A percentile compares a stretch with the other conserved stretches of the same genome.
Evolutionary conservation across 2,888 invertebrate genomes (phyloP).

Genomic region (Drosophila acutilabella): DNA sequence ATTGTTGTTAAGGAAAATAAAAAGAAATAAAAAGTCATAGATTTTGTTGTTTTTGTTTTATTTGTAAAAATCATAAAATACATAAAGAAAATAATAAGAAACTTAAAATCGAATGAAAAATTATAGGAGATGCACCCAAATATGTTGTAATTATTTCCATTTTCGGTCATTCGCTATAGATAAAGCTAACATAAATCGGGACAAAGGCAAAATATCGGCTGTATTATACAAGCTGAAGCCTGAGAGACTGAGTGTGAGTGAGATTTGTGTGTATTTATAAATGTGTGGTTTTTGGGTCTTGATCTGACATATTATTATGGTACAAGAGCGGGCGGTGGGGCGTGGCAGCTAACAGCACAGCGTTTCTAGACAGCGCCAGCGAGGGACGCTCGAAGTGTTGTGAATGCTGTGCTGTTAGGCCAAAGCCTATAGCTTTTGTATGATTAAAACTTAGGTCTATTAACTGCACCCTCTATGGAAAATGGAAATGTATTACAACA

Average conservation of each 20-base stretch:
- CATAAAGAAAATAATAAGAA: constrained; percentile 68
- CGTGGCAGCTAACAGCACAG: constrained; percentile 47
- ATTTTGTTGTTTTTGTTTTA: constrained; percentile 18
- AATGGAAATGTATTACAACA: constrained; percentile 85
- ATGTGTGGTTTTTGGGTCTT: constrained; percentile 45
- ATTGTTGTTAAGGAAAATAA: constrained; percentile 26
- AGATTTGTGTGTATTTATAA: constrained; percentile 44
- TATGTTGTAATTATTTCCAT: constrained; percentile 85
- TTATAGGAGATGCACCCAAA: constrained; percentile 85
- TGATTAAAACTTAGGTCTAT: constrained; percentile 26
- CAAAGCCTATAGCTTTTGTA: constrained; percentile 25
- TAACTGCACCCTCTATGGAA: constrained; percentile 62
- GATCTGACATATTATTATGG: constrained; percentile 34
- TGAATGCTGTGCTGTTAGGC: constrained; percentile 38
- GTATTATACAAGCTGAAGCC: constrained; percentile 73
- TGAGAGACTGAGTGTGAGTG: constrained; percentile 16
- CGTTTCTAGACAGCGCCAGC: constrained; percentile 28
- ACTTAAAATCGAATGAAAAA: constrained; percentile 81
- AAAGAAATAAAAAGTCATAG: constrained; percentile 42
- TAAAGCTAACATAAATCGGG: constrained; percentile 63
- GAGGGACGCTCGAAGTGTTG: constrained; percentile 45
- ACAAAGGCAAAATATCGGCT: constrained; percentile 73
- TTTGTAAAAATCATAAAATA: constrained; percentile 57
- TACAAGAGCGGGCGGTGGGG: constrained; percentile 35
- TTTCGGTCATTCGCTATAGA: constrained; percentile 63